These are phyloP conservation scores for Coleophora flavipennella DNA, from an alignment of 2,888 invertebrate genomes.

Conservation along the genomic window DNA sequence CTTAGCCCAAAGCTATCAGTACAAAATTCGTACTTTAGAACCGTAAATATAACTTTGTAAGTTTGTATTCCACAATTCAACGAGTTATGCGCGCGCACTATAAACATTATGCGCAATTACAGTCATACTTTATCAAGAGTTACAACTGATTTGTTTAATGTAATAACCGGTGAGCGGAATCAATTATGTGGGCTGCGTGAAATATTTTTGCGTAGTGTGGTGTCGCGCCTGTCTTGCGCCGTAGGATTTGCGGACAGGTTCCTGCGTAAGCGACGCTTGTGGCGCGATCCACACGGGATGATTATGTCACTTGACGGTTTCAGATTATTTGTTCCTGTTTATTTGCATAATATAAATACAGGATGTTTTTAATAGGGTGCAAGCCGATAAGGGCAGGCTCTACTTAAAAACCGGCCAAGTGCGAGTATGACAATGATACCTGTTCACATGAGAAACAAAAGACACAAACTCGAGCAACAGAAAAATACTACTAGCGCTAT, in stretches of 20 bases:
- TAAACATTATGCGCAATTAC: conserved; percentile 37
- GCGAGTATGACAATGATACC: too few relatives aligned
- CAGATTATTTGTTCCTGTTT: too few relatives aligned
- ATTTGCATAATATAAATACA: too few relatives aligned
- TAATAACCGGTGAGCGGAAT: conserved; percentile 21
- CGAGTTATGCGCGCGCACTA: conserved; percentile 7
- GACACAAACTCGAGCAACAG: too few relatives aligned
- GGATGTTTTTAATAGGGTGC: too few relatives aligned
- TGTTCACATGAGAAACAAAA: too few relatives aligned
- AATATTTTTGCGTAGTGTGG: conserved; percentile 24
- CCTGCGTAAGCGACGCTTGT: conserved; percentile 5
- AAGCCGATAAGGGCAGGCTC: too few relatives aligned
- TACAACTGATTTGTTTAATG: conserved; percentile 40
- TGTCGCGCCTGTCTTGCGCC: conserved; percentile 11
- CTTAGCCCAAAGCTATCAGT: too few relatives aligned
- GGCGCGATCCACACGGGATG: conserved; percentile 14
- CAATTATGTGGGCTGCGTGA: conserved; percentile 24
- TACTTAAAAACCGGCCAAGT: too few relatives aligned
- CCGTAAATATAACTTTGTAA: background rate
- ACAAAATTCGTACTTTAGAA: background rate
- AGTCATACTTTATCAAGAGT: conserved; percentile 38
- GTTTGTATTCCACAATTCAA: conserved; percentile 6
- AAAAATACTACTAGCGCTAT: too few relatives aligned
- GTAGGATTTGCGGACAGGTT: conserved; percentile 11
- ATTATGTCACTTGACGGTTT: conserved; percentile 5